Evolutionary conservation across 1,140 invertebrate genomes (phyloP).

Genomic region (Diuraphis noxia): DNA sequence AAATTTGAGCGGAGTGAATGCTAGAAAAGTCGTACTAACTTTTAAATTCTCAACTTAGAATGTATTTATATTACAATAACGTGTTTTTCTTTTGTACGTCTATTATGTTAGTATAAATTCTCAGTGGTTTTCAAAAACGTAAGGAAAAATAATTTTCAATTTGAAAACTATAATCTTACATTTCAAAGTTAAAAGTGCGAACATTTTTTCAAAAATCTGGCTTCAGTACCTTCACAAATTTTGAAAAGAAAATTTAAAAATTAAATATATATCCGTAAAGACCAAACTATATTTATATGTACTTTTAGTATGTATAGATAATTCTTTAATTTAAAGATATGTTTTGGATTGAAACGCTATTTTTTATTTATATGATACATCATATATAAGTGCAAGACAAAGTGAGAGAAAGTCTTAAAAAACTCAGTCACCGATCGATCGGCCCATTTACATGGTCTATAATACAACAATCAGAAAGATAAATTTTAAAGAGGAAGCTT

Average conservation of each 20-base stretch:
- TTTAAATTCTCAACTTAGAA: too few relatives aligned
- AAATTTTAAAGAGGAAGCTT: constrained; percentile 23
- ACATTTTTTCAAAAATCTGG: neutral
- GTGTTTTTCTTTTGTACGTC: too few relatives aligned
- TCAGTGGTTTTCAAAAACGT: too few relatives aligned
- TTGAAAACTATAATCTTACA: too few relatives aligned
- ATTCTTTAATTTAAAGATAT: neutral
- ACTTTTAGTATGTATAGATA: neutral
- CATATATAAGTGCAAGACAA: neutral
- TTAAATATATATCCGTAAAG: too few relatives aligned
- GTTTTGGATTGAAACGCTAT: neutral
- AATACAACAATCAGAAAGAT: neutral
- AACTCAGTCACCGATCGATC: neutral
- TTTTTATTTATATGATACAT: neutral
- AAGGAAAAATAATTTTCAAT: too few relatives aligned
- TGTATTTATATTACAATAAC: too few relatives aligned
- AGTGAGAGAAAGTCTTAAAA: constrained; percentile 29
- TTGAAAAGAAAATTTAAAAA: neutral
- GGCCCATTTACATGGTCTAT: constrained; percentile 26
- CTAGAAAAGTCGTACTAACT: too few relatives aligned
- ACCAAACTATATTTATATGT: neutral
- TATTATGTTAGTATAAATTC: too few relatives aligned
- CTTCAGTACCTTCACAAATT: neutral
- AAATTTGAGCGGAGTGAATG: too few relatives aligned
- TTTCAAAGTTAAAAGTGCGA: too few relatives aligned